Evolutionary conservation across 2,888 invertebrate genomes (phyloP).

Genomic region (Strigamia maritima): DNA sequence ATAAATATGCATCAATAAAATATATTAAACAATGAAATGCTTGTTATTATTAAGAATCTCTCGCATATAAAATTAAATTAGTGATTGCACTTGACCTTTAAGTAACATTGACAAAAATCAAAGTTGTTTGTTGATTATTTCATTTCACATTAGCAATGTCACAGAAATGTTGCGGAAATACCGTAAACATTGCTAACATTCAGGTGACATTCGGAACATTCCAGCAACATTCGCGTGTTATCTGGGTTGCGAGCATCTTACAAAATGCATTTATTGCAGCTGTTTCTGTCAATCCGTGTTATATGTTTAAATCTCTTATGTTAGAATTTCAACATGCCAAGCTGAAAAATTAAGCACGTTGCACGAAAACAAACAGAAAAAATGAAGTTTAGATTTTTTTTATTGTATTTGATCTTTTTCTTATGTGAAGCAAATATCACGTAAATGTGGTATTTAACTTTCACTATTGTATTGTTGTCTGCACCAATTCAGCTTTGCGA

Average conservation of each 20-base stretch:
- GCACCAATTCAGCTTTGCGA: not conserved
- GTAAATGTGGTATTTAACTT: not conserved
- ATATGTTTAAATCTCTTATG: not conserved
- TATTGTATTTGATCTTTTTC: not conserved
- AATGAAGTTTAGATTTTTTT: not conserved
- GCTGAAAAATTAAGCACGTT: not conserved
- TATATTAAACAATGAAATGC: too few relatives aligned
- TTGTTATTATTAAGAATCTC: too few relatives aligned
- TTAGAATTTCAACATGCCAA: not conserved
- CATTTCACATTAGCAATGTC: too few relatives aligned
- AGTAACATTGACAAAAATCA: too few relatives aligned
- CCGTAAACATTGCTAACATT: too few relatives aligned
- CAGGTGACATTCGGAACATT: too few relatives aligned
- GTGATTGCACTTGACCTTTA: too few relatives aligned
- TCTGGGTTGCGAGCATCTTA: not conserved
- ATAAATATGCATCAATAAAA: too few relatives aligned
- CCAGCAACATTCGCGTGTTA: too few relatives aligned
- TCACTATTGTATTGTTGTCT: not conserved
- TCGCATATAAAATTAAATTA: not conserved
- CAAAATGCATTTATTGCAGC: slow-evolving; percentile 8
- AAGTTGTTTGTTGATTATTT: too few relatives aligned
- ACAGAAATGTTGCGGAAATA: too few relatives aligned
- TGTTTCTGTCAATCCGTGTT: not conserved
- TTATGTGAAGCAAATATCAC: not conserved
- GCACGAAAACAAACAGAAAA: not conserved